A percentile compares a stretch with the other conserved stretches of the same genome.
Conservation (phyloP, 53 echinoderm and acorn worm species). For the Stichopus horrens region DNA sequence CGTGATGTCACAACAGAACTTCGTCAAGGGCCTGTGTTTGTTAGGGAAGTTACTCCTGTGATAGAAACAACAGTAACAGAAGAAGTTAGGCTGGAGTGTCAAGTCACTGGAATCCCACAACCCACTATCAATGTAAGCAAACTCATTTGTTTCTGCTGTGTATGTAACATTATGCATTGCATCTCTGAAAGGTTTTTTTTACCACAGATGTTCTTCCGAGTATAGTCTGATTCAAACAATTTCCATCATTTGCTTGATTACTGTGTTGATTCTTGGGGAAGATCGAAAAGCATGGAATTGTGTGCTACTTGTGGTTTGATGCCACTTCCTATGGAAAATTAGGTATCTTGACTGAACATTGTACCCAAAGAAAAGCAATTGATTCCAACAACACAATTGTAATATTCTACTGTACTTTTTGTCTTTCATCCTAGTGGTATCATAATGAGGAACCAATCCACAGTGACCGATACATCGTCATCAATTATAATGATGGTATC, state of each 20-base stretch:
- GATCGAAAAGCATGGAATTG: too few species aligned
- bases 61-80: constrained; percentile 59
- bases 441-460: constrained; percentile 75
- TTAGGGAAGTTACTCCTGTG: constrained; percentile 59
- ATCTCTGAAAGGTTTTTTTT: too few species aligned
- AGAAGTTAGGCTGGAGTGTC: constrained; percentile 84
- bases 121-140: constrained; percentile 61
- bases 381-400: too few species aligned
- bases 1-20: constrained; percentile 54
- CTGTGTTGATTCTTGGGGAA: too few species aligned
- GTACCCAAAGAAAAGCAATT: too few species aligned
- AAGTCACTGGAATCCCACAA: constrained; percentile 75
- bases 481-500: constrained; percentile 83
- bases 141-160: neutral
- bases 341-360: too few species aligned
- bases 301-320: too few species aligned
- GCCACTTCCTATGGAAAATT: too few species aligned
- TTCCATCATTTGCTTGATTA: too few species aligned
- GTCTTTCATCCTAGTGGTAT: constrained; percentile 59
- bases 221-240: too few species aligned
- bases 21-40: constrained; percentile 71
- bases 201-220: too few species aligned
- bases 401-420: neutral
- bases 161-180: too few species aligned
- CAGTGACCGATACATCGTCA: constrained; percentile 80